These are phyloP conservation scores for Oedothorax gibbosus DNA, from an alignment of 1,140 invertebrate species.

Conservation along the genomic window DNA sequence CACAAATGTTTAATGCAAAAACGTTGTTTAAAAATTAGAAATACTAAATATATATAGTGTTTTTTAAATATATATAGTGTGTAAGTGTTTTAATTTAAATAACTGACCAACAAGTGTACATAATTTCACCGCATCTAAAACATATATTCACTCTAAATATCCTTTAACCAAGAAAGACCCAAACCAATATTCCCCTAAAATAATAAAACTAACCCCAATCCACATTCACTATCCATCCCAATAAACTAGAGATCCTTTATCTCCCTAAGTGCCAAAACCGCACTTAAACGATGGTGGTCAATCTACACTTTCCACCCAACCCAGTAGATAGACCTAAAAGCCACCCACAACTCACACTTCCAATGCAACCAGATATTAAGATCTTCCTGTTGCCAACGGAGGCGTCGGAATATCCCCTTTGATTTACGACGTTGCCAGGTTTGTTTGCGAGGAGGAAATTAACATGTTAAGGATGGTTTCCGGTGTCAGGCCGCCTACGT, in stretches of 20 bases:
- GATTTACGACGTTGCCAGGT: slow-evolving; percentile 21
- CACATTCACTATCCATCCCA: background rate
- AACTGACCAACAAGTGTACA: no score
- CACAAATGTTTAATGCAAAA: no score
- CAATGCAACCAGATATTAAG: slow-evolving; percentile 19
- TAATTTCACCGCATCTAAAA: no score
- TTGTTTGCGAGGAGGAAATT: slow-evolving; percentile 41
- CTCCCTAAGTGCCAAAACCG: background rate
- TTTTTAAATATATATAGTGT: no score
- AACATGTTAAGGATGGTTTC: slow-evolving; percentile 28
- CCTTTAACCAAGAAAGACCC: no score
- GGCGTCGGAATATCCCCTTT: background rate
- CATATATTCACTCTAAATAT: no score
- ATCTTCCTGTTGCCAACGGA: slow-evolving; percentile 15
- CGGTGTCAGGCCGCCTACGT: background rate
- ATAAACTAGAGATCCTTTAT: background rate
- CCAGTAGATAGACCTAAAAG: slow-evolving; percentile 6
- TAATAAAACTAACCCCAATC: background rate
- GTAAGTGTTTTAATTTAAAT: no score
- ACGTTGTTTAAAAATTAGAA: no score
- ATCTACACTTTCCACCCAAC: slow-evolving; percentile 2
- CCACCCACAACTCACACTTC: slow-evolving; percentile 10
- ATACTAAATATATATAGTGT: no score
- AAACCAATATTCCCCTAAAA: no score
- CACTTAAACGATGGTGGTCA: slow-evolving; percentile 34